Base-by-base conservation (phyloP, 2,888 invertebrate species). In the Drosophila anceps region DNA sequence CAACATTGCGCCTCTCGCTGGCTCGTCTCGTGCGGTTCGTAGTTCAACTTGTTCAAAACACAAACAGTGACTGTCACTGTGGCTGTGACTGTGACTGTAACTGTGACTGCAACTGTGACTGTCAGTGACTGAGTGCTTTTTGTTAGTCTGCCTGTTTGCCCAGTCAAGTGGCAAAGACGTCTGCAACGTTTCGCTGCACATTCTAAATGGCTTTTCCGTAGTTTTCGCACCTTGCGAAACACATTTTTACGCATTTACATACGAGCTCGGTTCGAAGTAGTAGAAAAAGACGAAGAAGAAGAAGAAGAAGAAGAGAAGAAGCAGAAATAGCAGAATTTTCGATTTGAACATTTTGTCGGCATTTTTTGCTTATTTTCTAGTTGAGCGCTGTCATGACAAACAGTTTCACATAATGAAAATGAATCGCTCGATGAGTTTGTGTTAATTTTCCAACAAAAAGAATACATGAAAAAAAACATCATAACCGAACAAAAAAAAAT, bases 141-240 rank as follows among this genome's bases (percentile, higher is more conserved):
- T 73, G 35, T 20, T 63, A 27, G 50, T 75, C 69, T 69, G 66
- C 66, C 64, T 51, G 58, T 84, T 70, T 84, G 81, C 69, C 74
- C 88, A 90, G 73, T 80, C 74, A 73, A 67, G 44, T 55, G 74
- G 73, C 73, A 77, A 67, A 77, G 69, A 63, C 76, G 55, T 55
- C 55, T 69, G 91, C 87, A 88, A 91, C 91, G 90, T 90, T 85
- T 91, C 91, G 92, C 76, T 91, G 88, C 91, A 92, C 91, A 92
- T 88, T 91, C 90, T 92, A 84, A 91, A 89, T 85, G 88, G 73
- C 81, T 78, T 73, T 81, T 84, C 78, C 89, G 84, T 78, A 86
- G 78, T 86, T 90, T 83, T 88, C 88, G 86, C 91, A 78, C 80
- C 88, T 82, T 87, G 90, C 86, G 87, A 79, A 85, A 85, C 83